Evolutionary conservation across 2,888 invertebrate species (phyloP).

Genomic region (Eulithis testata): DNA sequence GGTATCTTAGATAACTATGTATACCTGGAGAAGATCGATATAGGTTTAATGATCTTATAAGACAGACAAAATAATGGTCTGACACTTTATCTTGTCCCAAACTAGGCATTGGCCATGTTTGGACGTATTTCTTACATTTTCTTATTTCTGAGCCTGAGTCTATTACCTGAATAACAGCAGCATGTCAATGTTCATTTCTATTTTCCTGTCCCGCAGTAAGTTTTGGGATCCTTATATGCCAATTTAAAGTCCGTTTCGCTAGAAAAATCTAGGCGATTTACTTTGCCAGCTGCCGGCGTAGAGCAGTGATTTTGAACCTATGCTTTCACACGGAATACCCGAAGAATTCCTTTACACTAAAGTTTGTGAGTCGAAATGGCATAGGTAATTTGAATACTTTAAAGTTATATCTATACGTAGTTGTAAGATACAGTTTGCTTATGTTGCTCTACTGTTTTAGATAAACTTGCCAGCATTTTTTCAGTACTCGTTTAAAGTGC

Average conservation of each 20-base stretch:
- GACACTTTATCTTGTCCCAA: too few relatives aligned
- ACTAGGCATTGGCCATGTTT: too few relatives aligned
- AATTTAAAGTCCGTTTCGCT: slow-evolving; percentile 57
- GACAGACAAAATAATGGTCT: too few relatives aligned
- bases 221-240: slow-evolving; percentile 52
- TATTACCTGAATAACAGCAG: too few relatives aligned
- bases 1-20: too few relatives aligned
- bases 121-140: too few relatives aligned
- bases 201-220: slow-evolving; percentile 15
- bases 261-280: slow-evolving; percentile 63
- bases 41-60: too few relatives aligned
- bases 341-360: not conserved
- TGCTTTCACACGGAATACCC: not conserved
- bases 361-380: not conserved
- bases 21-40: too few relatives aligned
- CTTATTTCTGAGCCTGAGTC: too few relatives aligned
- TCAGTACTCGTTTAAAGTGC: too few relatives aligned
- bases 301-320: slow-evolving; percentile 21
- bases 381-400: not conserved
- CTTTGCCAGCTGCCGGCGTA: slow-evolving; percentile 44
- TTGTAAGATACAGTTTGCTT: not conserved
- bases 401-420: too few relatives aligned
- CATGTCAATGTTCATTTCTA: not conserved
- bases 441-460: not conserved
- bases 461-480: not conserved